phyloP scores from a whole-genome alignment of 2,797 vertebrate genomes.

The Diplodus sargus region DNA sequence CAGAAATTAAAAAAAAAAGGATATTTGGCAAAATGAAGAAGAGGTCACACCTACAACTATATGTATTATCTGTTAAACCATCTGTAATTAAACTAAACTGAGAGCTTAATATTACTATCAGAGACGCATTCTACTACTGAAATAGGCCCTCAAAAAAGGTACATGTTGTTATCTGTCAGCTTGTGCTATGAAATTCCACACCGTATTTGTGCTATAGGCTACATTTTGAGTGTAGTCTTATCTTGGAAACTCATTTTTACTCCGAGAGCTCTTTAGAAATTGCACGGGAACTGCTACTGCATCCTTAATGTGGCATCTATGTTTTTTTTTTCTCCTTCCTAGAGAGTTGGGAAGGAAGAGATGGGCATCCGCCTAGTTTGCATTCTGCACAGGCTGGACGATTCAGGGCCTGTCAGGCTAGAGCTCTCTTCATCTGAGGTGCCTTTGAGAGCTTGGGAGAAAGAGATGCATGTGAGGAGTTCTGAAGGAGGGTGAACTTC shows the following conservation, averaged over 20 bases:
- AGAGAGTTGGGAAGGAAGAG: conserved; percentile 58
- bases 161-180: conserved; percentile 19
- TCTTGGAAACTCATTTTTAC: conserved; percentile 56
- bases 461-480: conserved; percentile 75
- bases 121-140: not conserved
- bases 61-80: not conserved
- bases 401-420: conserved; percentile 76
- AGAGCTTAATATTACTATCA: not conserved
- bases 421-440: conserved; percentile 71
- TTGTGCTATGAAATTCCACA: conserved; percentile 28
- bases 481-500: conserved; percentile 81
- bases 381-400: conserved; percentile 73
- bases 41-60: not conserved
- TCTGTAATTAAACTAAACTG: conserved; percentile 16
- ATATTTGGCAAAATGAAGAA: conserved; percentile 5
- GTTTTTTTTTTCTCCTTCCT: conserved; percentile 45
- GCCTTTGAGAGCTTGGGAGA: conserved; percentile 77
- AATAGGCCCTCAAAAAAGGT: not conserved
- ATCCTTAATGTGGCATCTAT: conserved; percentile 59
- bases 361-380: conserved; percentile 74
- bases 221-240: conserved; percentile 47
- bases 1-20: conserved; percentile 15
- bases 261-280: conserved; percentile 54
- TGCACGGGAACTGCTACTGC: conserved; percentile 40
- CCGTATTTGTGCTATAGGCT: conserved; percentile 32